Percentiles rank a stretch among this genome's conserved stretches.
phyloP scores from a whole-genome alignment of 2,888 invertebrate species.

The Parascotia fuliginaria region DNA sequence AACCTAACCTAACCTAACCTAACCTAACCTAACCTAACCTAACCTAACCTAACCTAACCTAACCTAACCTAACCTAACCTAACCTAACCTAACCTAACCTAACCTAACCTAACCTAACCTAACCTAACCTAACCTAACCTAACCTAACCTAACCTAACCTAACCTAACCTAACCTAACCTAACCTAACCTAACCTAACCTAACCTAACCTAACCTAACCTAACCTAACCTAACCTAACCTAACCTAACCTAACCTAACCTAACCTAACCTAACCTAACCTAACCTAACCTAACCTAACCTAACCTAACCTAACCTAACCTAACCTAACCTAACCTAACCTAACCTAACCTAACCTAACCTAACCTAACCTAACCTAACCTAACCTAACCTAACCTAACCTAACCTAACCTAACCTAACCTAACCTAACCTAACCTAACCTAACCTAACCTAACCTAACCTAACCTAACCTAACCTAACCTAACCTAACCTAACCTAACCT shows the following conservation, averaged over 20 bases:
- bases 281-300: constrained; percentile 27
- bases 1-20: constrained; percentile 34
- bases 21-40: constrained; percentile 35
- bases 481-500: constrained; percentile 35
- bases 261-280: constrained; percentile 35
- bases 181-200: constrained; percentile 22
- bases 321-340: constrained; percentile 36
- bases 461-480: constrained; percentile 30
- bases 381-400: constrained; percentile 26
- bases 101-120: constrained; percentile 17
- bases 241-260: constrained; percentile 19
- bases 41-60: constrained; percentile 21
- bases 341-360: constrained; percentile 35
- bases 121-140: constrained; percentile 18
- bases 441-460: constrained; percentile 33
- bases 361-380: constrained; percentile 23
- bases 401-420: constrained; percentile 30
- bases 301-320: constrained; percentile 36
- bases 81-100: constrained; percentile 12
- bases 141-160: constrained; percentile 20
- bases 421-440: constrained; percentile 35
- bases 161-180: constrained; percentile 20
- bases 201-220: constrained; percentile 24
- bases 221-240: constrained; percentile 11
- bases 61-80: constrained; percentile 22